Percentiles rank a stretch among this genome's conserved stretches.
These are phyloP conservation scores for Cheiracanthium punctorium DNA, from an alignment of 2,888 invertebrate species.

Conservation along the genomic window DNA sequence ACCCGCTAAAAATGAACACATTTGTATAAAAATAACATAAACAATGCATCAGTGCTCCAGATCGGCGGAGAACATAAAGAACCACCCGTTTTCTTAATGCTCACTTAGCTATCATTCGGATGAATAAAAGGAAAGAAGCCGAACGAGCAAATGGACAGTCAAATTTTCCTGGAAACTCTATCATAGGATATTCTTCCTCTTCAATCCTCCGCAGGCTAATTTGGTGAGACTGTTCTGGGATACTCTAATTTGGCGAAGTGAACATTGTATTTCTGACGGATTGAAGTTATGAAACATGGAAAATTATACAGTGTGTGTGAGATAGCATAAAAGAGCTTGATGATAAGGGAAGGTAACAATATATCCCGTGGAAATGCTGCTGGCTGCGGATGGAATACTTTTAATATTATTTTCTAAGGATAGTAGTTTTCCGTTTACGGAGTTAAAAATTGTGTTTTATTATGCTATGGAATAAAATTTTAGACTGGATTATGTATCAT, in stretches of 20 bases:
- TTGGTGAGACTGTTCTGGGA: not conserved
- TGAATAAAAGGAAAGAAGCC: not conserved
- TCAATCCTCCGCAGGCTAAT: not conserved
- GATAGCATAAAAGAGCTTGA: not conserved
- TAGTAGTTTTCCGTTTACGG: too few relatives aligned
- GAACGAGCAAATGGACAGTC: not conserved
- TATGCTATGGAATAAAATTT: too few relatives aligned
- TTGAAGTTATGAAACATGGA: not conserved
- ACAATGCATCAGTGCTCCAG: not conserved
- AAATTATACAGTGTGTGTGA: not conserved
- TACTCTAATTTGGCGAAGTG: not conserved
- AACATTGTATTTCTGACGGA: not conserved
- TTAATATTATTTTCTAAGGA: too few relatives aligned
- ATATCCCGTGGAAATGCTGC: too few relatives aligned
- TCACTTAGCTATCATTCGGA: not conserved
- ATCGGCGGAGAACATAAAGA: not conserved
- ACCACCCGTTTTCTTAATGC: not conserved
- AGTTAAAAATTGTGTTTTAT: too few relatives aligned
- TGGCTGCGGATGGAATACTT: too few relatives aligned
- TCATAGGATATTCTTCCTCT: not conserved
- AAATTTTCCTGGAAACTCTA: not conserved
- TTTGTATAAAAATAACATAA: not conserved
- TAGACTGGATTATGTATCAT: too few relatives aligned
- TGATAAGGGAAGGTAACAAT: not conserved
- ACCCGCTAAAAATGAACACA: not conserved